A percentile compares a stretch with the other conserved stretches of the same genome.
These are phyloP conservation scores for Boleophthalmus pectinirostris DNA, from an alignment of 2,113 vertebrate species.

Conservation along the genomic window DNA sequence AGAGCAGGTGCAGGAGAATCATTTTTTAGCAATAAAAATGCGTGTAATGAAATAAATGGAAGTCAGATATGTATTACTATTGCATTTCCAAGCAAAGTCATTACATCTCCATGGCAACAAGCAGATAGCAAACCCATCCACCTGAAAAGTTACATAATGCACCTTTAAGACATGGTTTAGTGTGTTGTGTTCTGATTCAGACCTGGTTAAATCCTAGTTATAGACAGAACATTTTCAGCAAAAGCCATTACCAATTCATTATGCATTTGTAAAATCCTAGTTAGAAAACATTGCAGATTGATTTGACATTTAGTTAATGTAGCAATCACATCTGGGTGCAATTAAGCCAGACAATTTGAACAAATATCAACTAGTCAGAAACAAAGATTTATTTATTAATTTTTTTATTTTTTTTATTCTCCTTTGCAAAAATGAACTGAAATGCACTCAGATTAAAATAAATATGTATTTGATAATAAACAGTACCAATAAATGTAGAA, in stretches of 20 bases:
- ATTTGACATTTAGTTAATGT: background rate
- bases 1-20: too few relatives aligned
- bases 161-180: too few relatives aligned
- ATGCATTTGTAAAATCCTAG: background rate
- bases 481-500: background rate
- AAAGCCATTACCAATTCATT: background rate
- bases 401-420: background rate
- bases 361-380: background rate
- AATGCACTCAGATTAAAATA: background rate
- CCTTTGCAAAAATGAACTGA: background rate
- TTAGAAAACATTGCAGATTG: conserved; percentile 1
- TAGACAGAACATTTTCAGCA: background rate
- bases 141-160: too few relatives aligned
- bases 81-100: too few relatives aligned
- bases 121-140: too few relatives aligned
- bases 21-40: too few relatives aligned
- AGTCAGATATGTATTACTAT: too few relatives aligned
- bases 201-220: background rate
- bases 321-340: background rate
- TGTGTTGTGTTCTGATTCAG: too few relatives aligned
- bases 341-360: background rate
- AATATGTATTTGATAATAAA: background rate
- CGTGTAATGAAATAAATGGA: too few relatives aligned
- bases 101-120: too few relatives aligned
- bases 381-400: background rate